Evolutionary conservation across 2,113 vertebrate genomes (phyloP).

Genomic region (Glaucomys volans): DNA sequence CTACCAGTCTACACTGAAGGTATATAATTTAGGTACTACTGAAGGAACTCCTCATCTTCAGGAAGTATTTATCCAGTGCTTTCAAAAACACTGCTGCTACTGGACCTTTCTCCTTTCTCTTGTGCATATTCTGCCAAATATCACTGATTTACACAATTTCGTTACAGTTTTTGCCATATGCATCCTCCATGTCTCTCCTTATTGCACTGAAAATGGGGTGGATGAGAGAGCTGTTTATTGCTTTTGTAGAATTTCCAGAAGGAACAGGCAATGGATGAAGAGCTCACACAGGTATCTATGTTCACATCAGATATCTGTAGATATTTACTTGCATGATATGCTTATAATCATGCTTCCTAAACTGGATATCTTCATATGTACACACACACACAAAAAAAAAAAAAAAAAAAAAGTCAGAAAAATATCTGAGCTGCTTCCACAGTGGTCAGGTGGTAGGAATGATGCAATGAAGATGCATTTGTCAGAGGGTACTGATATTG

Average conservation of each 20-base stretch:
- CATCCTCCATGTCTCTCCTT: not conserved
- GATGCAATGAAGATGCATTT: not conserved
- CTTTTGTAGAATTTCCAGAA: conserved; percentile 7
- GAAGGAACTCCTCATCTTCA: not conserved
- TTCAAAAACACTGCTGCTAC: not conserved
- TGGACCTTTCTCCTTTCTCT: not conserved
- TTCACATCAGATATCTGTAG: not conserved
- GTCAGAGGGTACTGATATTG: not conserved
- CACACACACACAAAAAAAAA: too few relatives aligned
- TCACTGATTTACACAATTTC: not conserved
- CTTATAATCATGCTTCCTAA: not conserved
- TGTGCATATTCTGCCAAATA: not conserved
- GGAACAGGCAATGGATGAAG: not conserved
- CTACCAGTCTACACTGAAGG: not conserved
- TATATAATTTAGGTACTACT: not conserved
- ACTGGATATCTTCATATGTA: too few relatives aligned
- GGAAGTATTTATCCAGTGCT: not conserved
- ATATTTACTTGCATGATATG: not conserved
- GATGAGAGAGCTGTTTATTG: not conserved
- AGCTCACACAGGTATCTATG: not conserved
- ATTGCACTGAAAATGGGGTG: not conserved
- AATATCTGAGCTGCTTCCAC: not conserved
- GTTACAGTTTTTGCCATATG: not conserved
- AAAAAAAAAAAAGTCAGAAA: not conserved
- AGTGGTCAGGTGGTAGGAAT: not conserved